Conservation (phyloP, 2,113 vertebrate species). For the Thamnophis sirtalis region DNA sequence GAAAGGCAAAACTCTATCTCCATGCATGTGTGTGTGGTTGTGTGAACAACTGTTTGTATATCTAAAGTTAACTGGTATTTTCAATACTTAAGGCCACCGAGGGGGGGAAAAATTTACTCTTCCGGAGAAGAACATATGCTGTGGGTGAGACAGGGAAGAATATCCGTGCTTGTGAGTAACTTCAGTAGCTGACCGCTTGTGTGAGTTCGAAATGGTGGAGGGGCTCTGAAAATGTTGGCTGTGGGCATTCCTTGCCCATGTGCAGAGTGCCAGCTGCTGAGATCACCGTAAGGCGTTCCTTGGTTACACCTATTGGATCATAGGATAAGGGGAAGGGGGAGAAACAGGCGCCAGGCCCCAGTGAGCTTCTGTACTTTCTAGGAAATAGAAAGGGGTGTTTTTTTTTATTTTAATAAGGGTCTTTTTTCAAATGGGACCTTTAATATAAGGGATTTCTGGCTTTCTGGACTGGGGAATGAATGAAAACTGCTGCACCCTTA, state of each 20-base stretch:
- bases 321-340: neutral
- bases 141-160: neutral
- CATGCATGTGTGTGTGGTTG: slow-evolving; percentile 20
- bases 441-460: neutral
- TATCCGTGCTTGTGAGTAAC: neutral
- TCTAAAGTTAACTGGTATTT: slow-evolving; percentile 29
- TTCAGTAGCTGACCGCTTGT: neutral
- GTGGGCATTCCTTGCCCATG: neutral
- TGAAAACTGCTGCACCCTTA: slow-evolving; percentile 32
- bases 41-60: slow-evolving; percentile 32
- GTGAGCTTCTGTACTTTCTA: neutral
- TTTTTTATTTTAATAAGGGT: neutral
- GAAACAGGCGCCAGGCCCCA: neutral
- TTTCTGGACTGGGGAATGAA: slow-evolving; percentile 29
- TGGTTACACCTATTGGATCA: neutral
- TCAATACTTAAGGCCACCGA: slow-evolving; percentile 24
- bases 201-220: neutral
- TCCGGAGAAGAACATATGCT: neutral
- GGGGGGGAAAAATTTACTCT: neutral
- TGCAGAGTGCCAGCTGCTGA: neutral
- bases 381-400: neutral
- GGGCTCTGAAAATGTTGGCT: neutral
- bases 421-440: neutral
- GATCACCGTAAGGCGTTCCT: neutral
- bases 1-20: slow-evolving; percentile 13